Evolutionary conservation across 2,113 vertebrate species (phyloP), one percentile per base, ranked within the genome.

Genomic region (Litocranius walleri): DNA sequence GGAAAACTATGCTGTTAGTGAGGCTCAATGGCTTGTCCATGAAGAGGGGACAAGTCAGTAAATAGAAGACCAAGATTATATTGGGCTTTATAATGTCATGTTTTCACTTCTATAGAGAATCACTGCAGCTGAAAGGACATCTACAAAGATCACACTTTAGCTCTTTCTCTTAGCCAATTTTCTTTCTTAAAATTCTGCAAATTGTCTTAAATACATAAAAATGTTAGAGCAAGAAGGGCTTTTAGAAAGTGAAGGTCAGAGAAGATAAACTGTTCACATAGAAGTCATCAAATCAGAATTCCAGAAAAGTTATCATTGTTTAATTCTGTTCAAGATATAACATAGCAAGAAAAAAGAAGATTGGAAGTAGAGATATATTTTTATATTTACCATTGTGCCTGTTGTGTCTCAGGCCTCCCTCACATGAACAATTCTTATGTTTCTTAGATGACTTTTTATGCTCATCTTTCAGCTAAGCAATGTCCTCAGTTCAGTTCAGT

Each of bases 1-100:
- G 14, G 74, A 83, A 97, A 98, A 80, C 71, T 96, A 45, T 54
- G 59, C 61, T 40, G n/a, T 95, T 81, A 52, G 74, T 84, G 36
- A 48, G 64, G 15, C 43, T 97, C n/a, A 45, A 45, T 78, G 29
- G 52, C 81, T 95, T 95, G 5, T 94, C 74, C 86, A 78, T 40
- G 33, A 61, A 84, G 30, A 92, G 56, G 40, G 90, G 54, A 94
- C 81, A 93, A 93, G 52, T 93, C 85, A 67, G 48, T 95, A 95
- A 95, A 90, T 30, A 67, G 11, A 29, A 71, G 23, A 61, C 6
- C 3, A 7, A 90, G 17, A 86, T 93, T 54, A 61, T 10, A 94
- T 4, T 23, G 6, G 56, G 81, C 19, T 17, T 91, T 67, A 48
- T 50, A 77, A 78, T 62, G 85, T 61, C 12, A 1, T 83, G 27